Conservation (phyloP, 2,113 vertebrate species). For the Dipodomys stephensi region DNA sequence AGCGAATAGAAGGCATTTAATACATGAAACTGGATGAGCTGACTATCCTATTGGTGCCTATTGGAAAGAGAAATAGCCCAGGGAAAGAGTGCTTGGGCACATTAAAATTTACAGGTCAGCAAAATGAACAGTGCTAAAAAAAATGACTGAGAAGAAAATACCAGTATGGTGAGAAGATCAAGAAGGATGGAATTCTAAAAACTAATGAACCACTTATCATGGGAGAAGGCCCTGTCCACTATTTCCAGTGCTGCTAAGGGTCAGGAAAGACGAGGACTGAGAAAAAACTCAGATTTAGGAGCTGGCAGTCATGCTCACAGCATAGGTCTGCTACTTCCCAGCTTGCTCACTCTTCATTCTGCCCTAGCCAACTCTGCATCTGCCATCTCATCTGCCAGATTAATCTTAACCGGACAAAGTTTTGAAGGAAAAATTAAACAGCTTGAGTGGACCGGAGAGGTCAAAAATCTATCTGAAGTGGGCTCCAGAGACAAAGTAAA, state of each 20-base stretch:
- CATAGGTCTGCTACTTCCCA: rapidly evolving
- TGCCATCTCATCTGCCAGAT: neutral
- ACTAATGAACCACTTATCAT: neutral
- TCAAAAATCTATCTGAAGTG: neutral
- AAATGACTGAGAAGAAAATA: neutral
- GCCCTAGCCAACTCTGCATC: neutral
- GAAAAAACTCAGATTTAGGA: neutral
- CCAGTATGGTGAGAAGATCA: neutral
- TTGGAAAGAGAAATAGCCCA: neutral
- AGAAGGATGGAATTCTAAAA: neutral
- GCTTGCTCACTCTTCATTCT: neutral
- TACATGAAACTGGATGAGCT: neutral
- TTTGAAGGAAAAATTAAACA: neutral
- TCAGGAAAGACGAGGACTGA: neutral
- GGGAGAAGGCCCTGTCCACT: neutral
- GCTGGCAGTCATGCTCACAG: neutral
- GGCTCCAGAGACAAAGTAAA: neutral
- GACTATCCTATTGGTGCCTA: neutral
- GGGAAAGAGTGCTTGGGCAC: neutral
- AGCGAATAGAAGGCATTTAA: neutral
- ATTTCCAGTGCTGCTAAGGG: neutral
- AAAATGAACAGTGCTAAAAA: neutral
- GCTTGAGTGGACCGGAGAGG: neutral
- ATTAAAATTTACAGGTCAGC: neutral
- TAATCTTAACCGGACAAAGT: neutral